These are phyloP conservation scores for Potamilus streckersoni DNA, from an alignment of 1,140 invertebrate genomes.

Conservation along the genomic window DNA sequence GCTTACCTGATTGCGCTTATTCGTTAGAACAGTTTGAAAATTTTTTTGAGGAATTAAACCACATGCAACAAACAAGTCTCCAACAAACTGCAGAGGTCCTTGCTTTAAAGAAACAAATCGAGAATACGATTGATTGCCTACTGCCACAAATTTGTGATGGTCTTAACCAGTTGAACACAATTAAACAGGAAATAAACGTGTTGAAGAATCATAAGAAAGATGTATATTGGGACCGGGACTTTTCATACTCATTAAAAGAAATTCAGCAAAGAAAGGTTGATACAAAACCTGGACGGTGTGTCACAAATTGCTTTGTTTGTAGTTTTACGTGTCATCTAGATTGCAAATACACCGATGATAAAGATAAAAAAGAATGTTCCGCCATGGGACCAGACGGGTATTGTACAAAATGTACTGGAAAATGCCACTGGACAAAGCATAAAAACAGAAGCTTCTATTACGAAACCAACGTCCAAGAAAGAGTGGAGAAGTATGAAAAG, in stretches of 20 bases:
- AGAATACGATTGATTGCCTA: neutral
- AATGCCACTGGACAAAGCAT: neutral
- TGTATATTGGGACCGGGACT: neutral
- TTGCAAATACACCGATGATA: neutral
- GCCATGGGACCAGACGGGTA: neutral
- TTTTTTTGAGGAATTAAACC: neutral
- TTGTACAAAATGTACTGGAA: neutral
- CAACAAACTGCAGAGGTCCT: too few species aligned
- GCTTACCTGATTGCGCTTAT: conserved; percentile 16
- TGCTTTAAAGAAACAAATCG: neutral
- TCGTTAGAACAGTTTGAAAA: neutral
- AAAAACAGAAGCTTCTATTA: neutral
- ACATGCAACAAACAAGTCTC: neutral
- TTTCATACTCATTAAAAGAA: neutral
- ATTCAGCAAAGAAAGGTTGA: neutral
- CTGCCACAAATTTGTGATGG: neutral
- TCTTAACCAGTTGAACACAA: neutral
- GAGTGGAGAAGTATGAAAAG: neutral
- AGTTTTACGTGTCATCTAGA: neutral
- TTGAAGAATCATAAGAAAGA: neutral
- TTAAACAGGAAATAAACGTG: neutral
- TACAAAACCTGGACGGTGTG: too few species aligned
- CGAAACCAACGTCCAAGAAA: neutral
- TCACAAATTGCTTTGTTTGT: neutral
- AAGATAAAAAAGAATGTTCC: neutral